phyloP scores from a whole-genome alignment of 2,113 vertebrate species.

The Lipotes vexillifer region DNA sequence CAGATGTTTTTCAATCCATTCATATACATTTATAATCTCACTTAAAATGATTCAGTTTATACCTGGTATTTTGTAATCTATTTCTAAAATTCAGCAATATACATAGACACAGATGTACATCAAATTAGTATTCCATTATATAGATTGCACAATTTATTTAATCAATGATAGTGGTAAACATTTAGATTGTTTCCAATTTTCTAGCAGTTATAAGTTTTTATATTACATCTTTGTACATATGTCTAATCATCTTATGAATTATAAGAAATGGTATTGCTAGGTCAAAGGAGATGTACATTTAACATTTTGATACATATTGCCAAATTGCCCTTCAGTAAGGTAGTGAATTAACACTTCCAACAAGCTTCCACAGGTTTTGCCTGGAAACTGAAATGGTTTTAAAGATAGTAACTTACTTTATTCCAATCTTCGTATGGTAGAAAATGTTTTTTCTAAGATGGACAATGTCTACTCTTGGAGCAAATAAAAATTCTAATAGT shows the following conservation, averaged over 20 bases:
- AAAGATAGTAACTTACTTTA: neutral
- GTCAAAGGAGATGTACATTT: neutral
- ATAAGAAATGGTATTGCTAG: neutral
- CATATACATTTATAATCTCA: constrained; percentile 11
- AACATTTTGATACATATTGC: neutral
- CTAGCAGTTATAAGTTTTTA: neutral
- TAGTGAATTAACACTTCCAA: neutral
- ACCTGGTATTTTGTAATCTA: neutral
- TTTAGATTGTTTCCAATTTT: neutral
- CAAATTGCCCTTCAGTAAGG: neutral
- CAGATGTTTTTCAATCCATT: constrained; percentile 5
- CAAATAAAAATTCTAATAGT: neutral
- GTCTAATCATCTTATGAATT: neutral
- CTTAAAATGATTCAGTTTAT: neutral
- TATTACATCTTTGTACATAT: neutral
- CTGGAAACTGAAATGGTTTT: neutral
- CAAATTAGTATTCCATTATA: neutral
- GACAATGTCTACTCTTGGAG: neutral
- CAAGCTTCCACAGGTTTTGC: neutral
- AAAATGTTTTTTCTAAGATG: neutral
- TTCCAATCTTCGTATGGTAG: neutral
- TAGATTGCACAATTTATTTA: constrained; percentile 10
- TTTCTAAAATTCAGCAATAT: neutral
- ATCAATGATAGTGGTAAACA: neutral
- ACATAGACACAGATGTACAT: neutral